These are phyloP conservation scores for Acanthurus tractus DNA, from an alignment of 2,797 vertebrate species.

Conservation along the genomic window DNA sequence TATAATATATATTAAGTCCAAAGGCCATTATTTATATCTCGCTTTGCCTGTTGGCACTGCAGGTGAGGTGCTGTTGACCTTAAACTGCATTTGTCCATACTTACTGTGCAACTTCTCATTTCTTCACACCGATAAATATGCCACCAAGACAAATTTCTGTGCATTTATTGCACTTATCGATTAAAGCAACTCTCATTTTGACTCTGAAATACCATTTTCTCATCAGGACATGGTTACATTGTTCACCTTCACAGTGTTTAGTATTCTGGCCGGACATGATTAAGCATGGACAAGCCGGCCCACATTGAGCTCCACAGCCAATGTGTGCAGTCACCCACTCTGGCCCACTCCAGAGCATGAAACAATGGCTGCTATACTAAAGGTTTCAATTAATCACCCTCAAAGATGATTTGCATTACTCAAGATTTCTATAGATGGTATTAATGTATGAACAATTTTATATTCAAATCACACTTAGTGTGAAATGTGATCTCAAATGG, in stretches of 20 bases:
- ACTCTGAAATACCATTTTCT: constrained; percentile 51
- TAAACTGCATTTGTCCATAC: not conserved
- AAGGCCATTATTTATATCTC: not conserved
- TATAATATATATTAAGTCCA: not conserved
- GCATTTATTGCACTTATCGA: constrained; percentile 35
- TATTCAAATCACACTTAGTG: constrained; percentile 75
- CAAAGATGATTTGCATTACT: constrained; percentile 60
- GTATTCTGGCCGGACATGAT: constrained; percentile 56
- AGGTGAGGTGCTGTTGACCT: constrained; percentile 26
- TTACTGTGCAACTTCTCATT: constrained; percentile 10
- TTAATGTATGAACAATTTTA: constrained; percentile 67
- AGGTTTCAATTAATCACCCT: constrained; percentile 77
- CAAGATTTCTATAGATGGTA: constrained; percentile 61
- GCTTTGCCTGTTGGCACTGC: constrained; percentile 1
- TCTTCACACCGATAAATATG: constrained; percentile 13
- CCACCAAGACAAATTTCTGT: constrained; percentile 26
- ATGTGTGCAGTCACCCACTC: constrained; percentile 53
- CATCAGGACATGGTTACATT: constrained; percentile 49
- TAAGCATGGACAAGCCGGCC: constrained; percentile 48
- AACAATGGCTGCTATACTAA: constrained; percentile 67
- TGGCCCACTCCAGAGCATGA: constrained; percentile 51
- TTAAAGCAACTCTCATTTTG: constrained; percentile 45
- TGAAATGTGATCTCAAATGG: constrained; percentile 68
- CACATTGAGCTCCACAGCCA: constrained; percentile 51
- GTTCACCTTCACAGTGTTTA: constrained; percentile 78